A percentile compares a stretch with the other conserved stretches of the same genome.
phyloP scores from a whole-genome alignment of 2,113 vertebrate genomes.

The Saccopteryx leptura region DNA sequence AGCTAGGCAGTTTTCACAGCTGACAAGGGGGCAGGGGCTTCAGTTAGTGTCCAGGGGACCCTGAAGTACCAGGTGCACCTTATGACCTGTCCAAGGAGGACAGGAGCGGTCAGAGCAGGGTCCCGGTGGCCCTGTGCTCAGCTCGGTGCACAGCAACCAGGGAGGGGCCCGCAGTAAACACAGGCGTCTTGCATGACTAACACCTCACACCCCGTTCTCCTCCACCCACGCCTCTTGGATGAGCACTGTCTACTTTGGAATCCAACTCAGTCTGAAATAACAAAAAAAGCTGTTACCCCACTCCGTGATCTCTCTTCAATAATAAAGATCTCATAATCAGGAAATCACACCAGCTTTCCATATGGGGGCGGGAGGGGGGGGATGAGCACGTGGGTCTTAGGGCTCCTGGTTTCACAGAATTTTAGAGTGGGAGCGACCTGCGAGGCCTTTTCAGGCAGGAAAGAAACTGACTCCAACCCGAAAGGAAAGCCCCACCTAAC shows the following conservation, averaged over 20 bases:
- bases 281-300: conserved; percentile 42
- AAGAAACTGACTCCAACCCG: conserved; percentile 14
- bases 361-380: not conserved
- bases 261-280: conserved; percentile 52
- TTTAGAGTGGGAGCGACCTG: not conserved
- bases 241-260: conserved; percentile 57
- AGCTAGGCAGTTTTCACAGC: not conserved
- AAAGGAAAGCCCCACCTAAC: not conserved
- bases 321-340: not conserved
- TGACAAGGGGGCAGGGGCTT: not conserved
- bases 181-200: conserved; percentile 50
- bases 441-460: not conserved
- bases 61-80: not conserved
- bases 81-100: not conserved
- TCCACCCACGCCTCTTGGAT: conserved; percentile 70
- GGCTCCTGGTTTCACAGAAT: not conserved
- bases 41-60: not conserved
- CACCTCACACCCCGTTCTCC: conserved; percentile 49
- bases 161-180: not conserved
- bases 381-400: not conserved
- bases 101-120: not conserved
- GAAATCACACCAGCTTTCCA: not conserved
- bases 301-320: conserved; percentile 35
- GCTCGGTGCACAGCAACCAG: not conserved
- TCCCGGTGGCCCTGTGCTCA: not conserved